Base-by-base conservation (phyloP, 2,113 vertebrate species). In the Myotis lucifugus region DNA sequence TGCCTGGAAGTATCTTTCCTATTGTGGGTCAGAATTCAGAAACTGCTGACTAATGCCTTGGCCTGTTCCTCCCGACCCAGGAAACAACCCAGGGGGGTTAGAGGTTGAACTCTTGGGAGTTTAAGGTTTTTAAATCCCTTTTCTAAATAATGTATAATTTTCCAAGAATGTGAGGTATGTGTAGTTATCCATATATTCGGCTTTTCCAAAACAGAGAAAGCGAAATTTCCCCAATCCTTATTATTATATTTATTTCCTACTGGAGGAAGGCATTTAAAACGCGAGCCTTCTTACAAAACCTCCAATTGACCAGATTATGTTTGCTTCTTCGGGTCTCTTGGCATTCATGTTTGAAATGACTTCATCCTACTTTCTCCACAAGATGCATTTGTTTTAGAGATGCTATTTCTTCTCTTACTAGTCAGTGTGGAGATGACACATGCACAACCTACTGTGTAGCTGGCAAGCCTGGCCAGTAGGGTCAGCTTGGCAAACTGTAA, bases 41-140 rank as follows among this genome's bases (percentile, higher is more conserved):
- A 98, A 98, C 91, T 98, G 98, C 98, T 98, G 98, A 98, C 98
- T 98, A 98, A 98, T 97, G 97, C 92, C 96, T 94, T 5, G 88
- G 85, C 96, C 97, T 95, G 90, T 54, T 94, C 92, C 96, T 96
- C 93, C 85, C 70, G 88, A 88, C 96, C 96, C 96, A 96, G 96
- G 69, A 67, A 52, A 11, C 42, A 78, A 37, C 66, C 73, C 48
- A 67, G 2, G 34, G 32, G 52, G 73, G 29, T 91, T 67, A 79
- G 21, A 86, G 96, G 87, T 52, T 72, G 54, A 85, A 67, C 61
- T 0, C 93, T 23, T 69, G 70, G 15, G 79, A 83, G n/a, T 92
- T 34, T 85, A 46, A 67, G 52, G 40, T 70, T 61, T 95, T 96
- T 95, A 66, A 93, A 92, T 66, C n/a, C 56, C 79, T 86, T 84